Evolutionary conservation across 1,140 invertebrate genomes (phyloP).

Genomic region (Pygmarrhopalites habei): DNA sequence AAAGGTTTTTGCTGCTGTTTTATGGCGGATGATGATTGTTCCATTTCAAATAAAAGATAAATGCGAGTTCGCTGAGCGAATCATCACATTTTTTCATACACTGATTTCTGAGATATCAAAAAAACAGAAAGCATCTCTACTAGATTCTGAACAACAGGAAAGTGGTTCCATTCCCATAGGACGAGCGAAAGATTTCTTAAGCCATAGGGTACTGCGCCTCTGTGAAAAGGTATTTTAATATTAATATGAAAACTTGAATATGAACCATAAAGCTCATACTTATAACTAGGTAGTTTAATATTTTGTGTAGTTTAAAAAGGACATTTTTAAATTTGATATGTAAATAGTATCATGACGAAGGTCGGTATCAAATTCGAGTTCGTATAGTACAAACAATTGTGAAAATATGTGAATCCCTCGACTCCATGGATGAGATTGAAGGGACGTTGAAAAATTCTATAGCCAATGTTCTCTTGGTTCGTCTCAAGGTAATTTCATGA

Average conservation of each 20-base stretch:
- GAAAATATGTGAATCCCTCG: not conserved
- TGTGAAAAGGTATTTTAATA: conserved; percentile 12
- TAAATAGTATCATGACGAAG: conserved; percentile 4
- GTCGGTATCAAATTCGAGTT: not conserved
- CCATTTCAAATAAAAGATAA: conserved; percentile 11
- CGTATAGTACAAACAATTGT: conserved; percentile 1
- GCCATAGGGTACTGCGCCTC: not conserved
- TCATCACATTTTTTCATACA: conserved; percentile 3
- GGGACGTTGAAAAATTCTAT: not conserved
- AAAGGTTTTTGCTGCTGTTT: not conserved
- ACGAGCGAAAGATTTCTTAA: not conserved
- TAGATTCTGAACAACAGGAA: not conserved
- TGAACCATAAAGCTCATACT: no score
- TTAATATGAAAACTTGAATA: no score
- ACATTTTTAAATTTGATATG: no score
- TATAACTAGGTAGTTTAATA: no score
- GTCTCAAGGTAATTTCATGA: not conserved
- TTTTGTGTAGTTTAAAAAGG: no score
- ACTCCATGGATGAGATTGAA: not conserved
- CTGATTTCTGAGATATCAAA: not conserved
- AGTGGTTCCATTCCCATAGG: not conserved
- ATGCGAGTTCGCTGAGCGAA: not conserved
- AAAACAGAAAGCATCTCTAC: no score
- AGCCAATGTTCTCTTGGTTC: not conserved
- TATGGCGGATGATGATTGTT: conserved; percentile 8